These are phyloP conservation scores for Musca domestica DNA, from an alignment of 1,140 invertebrate genomes.

Conservation along the genomic window DNA sequence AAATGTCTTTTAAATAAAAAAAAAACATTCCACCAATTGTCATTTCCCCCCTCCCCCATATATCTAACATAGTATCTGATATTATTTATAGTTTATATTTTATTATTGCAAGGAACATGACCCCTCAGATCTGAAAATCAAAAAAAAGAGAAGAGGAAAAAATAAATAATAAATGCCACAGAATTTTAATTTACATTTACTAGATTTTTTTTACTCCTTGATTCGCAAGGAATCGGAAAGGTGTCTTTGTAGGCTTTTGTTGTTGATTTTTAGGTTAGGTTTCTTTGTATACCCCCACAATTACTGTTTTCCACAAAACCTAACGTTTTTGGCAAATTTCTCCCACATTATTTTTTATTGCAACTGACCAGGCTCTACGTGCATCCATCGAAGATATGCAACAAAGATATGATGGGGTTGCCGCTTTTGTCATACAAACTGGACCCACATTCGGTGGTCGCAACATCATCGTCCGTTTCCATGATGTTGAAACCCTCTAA, in stretches of 20 bases:
- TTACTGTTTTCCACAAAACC: constrained; percentile 33
- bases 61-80: too few species aligned
- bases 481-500: constrained; percentile 51
- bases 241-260: constrained; percentile 1
- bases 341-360: constrained; percentile 38
- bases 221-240: too few species aligned
- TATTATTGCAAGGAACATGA: too few species aligned
- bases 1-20: too few species aligned
- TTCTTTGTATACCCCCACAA: background rate
- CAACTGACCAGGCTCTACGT: constrained; percentile 67
- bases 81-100: too few species aligned
- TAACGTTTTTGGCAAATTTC: constrained; percentile 54
- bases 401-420: constrained; percentile 66
- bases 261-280: constrained; percentile 8
- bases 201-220: too few species aligned
- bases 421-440: constrained; percentile 66
- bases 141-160: too few species aligned
- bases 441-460: constrained; percentile 69
- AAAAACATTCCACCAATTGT: too few species aligned
- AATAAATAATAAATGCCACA: too few species aligned
- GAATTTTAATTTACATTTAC: too few species aligned
- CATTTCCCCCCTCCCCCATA: too few species aligned
- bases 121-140: too few species aligned
- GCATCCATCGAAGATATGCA: constrained; percentile 63
- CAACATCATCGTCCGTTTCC: constrained; percentile 51